These are phyloP conservation scores for Pollicipes pollicipes DNA, from an alignment of 1,140 invertebrate species.

Conservation along the genomic window DNA sequence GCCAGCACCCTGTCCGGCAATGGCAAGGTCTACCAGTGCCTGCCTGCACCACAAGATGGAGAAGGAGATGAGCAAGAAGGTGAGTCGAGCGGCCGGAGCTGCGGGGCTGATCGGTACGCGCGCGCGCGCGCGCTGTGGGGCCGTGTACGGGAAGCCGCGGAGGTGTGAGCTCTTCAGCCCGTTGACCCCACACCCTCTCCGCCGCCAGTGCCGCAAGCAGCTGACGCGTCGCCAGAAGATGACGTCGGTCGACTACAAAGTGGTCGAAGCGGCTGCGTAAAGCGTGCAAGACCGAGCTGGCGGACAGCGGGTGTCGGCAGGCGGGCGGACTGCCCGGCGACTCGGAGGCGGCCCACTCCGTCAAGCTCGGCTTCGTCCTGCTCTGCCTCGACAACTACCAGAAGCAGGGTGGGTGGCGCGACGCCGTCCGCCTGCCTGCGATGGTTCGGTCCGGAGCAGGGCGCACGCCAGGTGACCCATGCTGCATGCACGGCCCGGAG, in stretches of 20 bases:
- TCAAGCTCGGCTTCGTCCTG: background rate
- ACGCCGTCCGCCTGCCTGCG: too few relatives aligned
- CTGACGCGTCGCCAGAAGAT: constrained; percentile 31
- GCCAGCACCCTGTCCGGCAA: constrained; percentile 30
- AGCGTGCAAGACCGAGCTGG: constrained; percentile 22
- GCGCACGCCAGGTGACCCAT: too few relatives aligned
- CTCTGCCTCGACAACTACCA: background rate
- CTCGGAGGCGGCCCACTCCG: background rate
- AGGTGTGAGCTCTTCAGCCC: too few relatives aligned
- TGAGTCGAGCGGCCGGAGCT: too few relatives aligned
- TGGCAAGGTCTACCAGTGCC: constrained; percentile 77
- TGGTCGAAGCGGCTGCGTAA: constrained; percentile 30
- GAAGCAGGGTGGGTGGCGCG: background rate
- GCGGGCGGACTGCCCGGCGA: background rate
- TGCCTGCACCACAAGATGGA: constrained; percentile 68
- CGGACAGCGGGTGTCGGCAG: background rate
- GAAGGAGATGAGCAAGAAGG: constrained; percentile 36
- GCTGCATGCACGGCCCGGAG: too few relatives aligned
- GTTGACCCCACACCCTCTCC: background rate
- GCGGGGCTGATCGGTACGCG: too few relatives aligned
- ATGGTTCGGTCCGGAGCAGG: too few relatives aligned
- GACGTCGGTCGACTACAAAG: constrained; percentile 34
- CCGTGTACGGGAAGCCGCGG: too few relatives aligned
- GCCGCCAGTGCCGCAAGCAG: constrained; percentile 34
- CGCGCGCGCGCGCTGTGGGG: too few relatives aligned